These are phyloP conservation scores for Zosterops hypoxanthus DNA, from an alignment of 2,113 vertebrate genomes.

Conservation along the genomic window DNA sequence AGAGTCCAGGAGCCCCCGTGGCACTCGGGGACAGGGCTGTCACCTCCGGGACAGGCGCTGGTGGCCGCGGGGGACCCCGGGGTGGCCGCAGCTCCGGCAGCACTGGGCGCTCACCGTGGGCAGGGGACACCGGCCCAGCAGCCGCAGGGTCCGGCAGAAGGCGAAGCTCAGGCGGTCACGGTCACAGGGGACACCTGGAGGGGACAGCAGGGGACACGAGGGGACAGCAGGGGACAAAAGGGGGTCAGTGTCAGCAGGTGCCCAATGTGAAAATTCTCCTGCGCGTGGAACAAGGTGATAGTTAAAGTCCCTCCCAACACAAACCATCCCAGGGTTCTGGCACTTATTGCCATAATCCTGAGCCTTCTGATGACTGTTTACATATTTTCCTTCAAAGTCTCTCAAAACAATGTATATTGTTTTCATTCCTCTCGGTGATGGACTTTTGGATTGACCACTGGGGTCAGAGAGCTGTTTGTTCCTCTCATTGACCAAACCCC, in stretches of 20 bases:
- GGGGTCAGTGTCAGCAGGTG: fast-evolving
- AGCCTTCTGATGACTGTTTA: too few species aligned
- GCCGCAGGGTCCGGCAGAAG: conserved; percentile 87
- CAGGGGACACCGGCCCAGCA: conserved; percentile 84
- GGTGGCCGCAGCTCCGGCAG: conserved; percentile 83
- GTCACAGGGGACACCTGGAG: conserved; percentile 75
- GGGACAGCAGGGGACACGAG: background rate
- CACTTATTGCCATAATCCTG: too few species aligned
- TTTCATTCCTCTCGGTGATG: too few species aligned
- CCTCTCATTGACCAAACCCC: too few species aligned
- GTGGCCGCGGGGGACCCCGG: conserved; percentile 22
- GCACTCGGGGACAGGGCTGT: background rate
- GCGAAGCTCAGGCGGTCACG: conserved; percentile 79
- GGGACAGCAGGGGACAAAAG: background rate
- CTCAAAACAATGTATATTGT: too few species aligned
- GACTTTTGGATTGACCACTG: too few species aligned
- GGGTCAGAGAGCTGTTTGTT: too few species aligned
- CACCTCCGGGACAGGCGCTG: conserved; percentile 69
- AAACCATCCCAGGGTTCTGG: fast-evolving
- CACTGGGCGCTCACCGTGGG: conserved; percentile 80
- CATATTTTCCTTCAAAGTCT: too few species aligned
- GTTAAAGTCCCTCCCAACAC: background rate
- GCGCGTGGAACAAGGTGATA: fast-evolving
- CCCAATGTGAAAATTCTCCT: fast-evolving
- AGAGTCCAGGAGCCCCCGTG: background rate